These are phyloP conservation scores for Microtus pennsylvanicus DNA, from an alignment of 2,113 vertebrate species.

Conservation along the genomic window DNA sequence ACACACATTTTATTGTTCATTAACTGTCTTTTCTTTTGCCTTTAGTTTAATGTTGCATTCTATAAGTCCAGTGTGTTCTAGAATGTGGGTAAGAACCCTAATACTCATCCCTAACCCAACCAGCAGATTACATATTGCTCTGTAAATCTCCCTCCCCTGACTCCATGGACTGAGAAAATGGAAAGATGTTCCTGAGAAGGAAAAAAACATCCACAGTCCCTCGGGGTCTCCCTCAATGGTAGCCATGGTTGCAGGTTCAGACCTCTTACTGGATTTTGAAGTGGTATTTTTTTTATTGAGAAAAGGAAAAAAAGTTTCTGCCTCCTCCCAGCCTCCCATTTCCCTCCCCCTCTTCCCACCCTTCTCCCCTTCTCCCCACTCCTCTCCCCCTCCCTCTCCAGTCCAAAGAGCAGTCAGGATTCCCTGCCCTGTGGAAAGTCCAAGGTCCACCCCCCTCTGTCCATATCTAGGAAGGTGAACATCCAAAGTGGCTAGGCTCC, in stretches of 20 bases:
- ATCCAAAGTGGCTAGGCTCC: too few species aligned
- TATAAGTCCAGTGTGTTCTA: not conserved
- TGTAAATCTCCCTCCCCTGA: rapidly evolving
- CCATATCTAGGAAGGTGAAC: too few species aligned
- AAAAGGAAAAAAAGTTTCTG: too few species aligned
- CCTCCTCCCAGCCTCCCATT: too few species aligned
- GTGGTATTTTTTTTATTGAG: too few species aligned
- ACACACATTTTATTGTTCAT: not conserved
- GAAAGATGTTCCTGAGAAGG: not conserved
- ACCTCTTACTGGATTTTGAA: not conserved
- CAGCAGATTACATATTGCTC: not conserved
- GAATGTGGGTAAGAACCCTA: not conserved
- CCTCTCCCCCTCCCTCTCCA: too few species aligned
- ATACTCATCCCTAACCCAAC: not conserved
- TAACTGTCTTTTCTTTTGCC: not conserved
- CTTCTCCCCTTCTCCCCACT: too few species aligned
- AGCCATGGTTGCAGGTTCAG: not conserved
- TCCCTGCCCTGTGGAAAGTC: too few species aligned
- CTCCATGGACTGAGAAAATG: not conserved
- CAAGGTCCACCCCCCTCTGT: too few species aligned
- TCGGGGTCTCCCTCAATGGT: not conserved
- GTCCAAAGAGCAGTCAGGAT: too few species aligned
- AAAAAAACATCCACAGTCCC: not conserved
- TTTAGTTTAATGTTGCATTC: not conserved
- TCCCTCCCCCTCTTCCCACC: too few species aligned